Percentiles rank a stretch among this genome's conserved stretches.
phyloP scores from a whole-genome alignment of 2,888 invertebrate species.

The Xestia sexstrigata region DNA sequence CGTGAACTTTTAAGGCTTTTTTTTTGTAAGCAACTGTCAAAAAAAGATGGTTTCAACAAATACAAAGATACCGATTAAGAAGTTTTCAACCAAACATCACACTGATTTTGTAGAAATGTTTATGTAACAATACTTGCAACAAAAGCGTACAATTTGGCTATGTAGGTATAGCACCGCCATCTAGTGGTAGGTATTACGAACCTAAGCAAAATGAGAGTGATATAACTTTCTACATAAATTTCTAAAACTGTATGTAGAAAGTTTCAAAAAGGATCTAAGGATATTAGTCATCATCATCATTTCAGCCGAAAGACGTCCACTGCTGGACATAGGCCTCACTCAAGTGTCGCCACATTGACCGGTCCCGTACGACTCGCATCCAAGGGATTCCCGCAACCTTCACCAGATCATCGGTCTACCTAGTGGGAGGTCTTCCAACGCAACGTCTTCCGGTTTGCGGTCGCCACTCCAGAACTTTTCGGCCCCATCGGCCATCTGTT shows the following conservation, averaged over 20 bases:
- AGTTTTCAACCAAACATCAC: not conserved
- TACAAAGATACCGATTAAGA: not conserved
- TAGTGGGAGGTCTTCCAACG: too few species aligned
- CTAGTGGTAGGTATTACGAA: constrained; percentile 2
- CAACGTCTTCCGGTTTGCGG: too few species aligned
- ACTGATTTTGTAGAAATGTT: not conserved
- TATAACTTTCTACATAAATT: not conserved
- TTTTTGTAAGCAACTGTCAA: not conserved
- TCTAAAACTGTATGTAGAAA: not conserved
- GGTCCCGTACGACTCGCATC: too few species aligned
- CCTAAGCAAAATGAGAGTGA: not conserved
- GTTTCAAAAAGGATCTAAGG: not conserved
- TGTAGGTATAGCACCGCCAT: constrained; percentile 13
- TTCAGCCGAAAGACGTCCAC: too few species aligned
- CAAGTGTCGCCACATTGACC: too few species aligned
- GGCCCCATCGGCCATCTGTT: too few species aligned
- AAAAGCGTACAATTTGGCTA: not conserved
- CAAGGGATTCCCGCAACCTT: too few species aligned
- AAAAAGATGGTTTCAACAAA: too few species aligned
- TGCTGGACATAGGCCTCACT: too few species aligned
- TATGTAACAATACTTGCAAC: not conserved
- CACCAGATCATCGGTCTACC: too few species aligned
- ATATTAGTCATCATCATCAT: too few species aligned
- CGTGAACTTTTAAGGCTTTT: not conserved
- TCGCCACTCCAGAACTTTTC: too few species aligned